Evolutionary conservation across 2,113 vertebrate species (phyloP).

Genomic region (Phyllopteryx taeniolatus): DNA sequence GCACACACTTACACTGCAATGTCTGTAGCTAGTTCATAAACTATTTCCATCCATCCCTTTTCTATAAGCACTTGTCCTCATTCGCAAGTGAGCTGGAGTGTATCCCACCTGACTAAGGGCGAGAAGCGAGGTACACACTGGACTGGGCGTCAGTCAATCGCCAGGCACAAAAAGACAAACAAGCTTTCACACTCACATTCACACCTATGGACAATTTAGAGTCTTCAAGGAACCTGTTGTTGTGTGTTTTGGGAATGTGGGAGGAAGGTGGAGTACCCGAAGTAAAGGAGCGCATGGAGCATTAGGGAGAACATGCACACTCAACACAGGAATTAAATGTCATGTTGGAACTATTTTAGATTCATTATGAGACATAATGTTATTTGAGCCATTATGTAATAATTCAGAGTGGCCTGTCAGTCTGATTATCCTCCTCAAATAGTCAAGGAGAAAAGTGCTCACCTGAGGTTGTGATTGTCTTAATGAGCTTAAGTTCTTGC

Average conservation of each 20-base stretch:
- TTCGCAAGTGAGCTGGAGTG: background rate
- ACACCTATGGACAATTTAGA: no score
- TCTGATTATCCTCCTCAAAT: slow-evolving; percentile 9
- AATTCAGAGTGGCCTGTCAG: background rate
- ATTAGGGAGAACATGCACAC: background rate
- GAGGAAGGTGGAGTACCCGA: no score
- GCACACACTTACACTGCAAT: background rate
- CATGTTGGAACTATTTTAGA: background rate
- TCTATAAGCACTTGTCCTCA: background rate
- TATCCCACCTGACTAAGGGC: no score
- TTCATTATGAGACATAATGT: background rate
- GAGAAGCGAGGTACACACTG: no score
- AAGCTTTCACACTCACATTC: no score
- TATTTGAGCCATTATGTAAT: slow-evolving; percentile 5
- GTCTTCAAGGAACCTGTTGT: no score
- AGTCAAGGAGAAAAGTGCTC: slow-evolving; percentile 4
- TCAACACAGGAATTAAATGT: background rate
- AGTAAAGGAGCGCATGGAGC: no score
- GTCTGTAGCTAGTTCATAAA: background rate
- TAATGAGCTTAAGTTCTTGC: slow-evolving; percentile 2
- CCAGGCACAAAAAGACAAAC: no score
- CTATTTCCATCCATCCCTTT: background rate
- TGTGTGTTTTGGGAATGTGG: no score
- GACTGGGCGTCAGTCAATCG: no score
- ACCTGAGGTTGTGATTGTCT: background rate